Conservation (phyloP, 2,797 vertebrate species). For the Smutsia gigantea region DNA sequence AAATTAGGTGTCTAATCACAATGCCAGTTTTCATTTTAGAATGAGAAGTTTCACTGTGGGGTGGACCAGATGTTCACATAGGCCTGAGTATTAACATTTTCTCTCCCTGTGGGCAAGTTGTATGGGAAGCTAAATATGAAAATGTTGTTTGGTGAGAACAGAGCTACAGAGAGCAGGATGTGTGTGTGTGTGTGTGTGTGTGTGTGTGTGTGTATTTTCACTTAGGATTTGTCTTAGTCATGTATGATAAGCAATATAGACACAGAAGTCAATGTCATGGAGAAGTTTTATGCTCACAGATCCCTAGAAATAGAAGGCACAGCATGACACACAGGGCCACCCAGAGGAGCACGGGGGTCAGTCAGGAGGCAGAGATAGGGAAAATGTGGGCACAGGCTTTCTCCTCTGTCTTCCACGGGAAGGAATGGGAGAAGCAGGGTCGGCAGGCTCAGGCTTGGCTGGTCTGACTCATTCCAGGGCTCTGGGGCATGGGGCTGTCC, state of each 20-base stretch:
- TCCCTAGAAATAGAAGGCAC: background rate
- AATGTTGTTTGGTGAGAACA: background rate
- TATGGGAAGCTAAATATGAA: background rate
- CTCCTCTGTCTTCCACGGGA: background rate
- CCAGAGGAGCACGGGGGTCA: accelerated
- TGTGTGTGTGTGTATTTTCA: too few species aligned
- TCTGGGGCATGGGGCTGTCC: background rate
- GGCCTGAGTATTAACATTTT: background rate
- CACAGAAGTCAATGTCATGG: too few species aligned
- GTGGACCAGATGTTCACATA: background rate
- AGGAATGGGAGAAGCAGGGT: background rate
- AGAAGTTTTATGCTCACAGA: background rate
- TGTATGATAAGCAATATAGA: background rate
- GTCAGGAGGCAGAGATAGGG: background rate
- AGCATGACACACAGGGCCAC: accelerated
- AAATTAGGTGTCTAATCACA: background rate
- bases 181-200: too few species aligned
- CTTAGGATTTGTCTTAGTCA: background rate
- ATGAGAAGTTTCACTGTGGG: background rate
- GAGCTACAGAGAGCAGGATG: background rate
- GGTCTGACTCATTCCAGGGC: background rate
- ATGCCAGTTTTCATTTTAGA: background rate
- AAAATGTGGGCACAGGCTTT: too few species aligned
- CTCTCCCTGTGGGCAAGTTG: background rate
- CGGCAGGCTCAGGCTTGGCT: background rate